Base-by-base conservation (phyloP, 1,140 invertebrate species). In the Alviniconcha marisindica region DNA sequence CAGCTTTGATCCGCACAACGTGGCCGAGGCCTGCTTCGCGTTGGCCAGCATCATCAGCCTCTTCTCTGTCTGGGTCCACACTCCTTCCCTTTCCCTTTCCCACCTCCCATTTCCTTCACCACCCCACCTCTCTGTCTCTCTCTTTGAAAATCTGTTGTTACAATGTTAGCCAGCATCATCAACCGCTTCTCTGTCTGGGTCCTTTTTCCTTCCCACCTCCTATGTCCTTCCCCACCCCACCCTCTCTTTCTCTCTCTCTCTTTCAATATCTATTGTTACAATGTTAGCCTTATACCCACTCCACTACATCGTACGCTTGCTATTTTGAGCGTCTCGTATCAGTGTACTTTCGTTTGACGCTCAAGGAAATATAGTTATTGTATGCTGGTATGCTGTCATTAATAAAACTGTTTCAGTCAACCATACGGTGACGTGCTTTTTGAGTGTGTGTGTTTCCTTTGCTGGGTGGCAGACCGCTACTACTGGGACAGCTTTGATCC, bases 21-120 rank as follows among this genome's bases (percentile, higher is more conserved):
- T 90, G 15, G 88, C 91, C 0, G 91, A 92, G 73, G 89, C 86
- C 3, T 71, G 90, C 40, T 92, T 91, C 85, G 91, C 90, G 38
- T 73, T 91, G 24, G 91, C 91, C 12, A 92, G 91, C 84, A 88
- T 92, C 7, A 88, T 92, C 38, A 91, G 89, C 71, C 90, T 92
- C 74, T 66, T 33, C 7, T 31, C 31, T 5, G 28, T 33, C 63
- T 33, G 31, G 36, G 2, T 33, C 33, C 63, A 28, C 28, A 14
- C 63, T 33, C 63, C 15, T 12, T 66, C 28, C 33, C 63, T 60
- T n/a, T 60, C 54, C 28, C 54, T 60, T n/a, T 60, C 54, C n/a
- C n/a, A n/a, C n/a, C n/a, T n/a, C n/a, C n/a, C n/a, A n/a, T n/a
- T n/a, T n/a, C n/a, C n/a, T n/a, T 60, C n/a, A n/a, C n/a, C n/a